Percentiles rank a stretch among this genome's conserved stretches.
phyloP scores from a whole-genome alignment of 2,797 vertebrate genomes.

The Lophotriccus pileatus region DNA sequence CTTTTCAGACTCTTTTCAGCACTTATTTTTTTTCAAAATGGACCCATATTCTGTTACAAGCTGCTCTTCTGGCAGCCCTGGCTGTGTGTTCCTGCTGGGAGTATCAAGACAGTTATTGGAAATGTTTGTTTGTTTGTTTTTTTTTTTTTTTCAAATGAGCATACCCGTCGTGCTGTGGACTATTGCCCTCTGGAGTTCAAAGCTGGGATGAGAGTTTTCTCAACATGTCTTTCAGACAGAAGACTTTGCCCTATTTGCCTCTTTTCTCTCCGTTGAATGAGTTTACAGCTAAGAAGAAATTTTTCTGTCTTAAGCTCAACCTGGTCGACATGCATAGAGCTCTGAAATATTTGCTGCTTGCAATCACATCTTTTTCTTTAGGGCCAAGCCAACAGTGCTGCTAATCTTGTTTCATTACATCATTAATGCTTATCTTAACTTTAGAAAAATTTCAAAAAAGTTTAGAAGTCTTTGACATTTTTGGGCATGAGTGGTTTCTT shows the following conservation, averaged over 20 bases:
- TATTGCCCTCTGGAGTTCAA: slow-evolving; percentile 64
- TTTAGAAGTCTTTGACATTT: slow-evolving; percentile 53
- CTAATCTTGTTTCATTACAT: slow-evolving; percentile 65
- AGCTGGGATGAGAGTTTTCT: background rate
- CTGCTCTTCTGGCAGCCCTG: background rate
- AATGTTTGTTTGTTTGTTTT: rapidly evolving
- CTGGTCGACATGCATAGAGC: background rate
- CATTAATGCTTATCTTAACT: slow-evolving; percentile 61
- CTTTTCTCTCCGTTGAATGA: background rate
- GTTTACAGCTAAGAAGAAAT: background rate
- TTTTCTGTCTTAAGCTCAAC: background rate
- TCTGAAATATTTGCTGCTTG: slow-evolving; percentile 18
- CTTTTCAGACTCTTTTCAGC: background rate
- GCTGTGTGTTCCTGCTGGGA: background rate
- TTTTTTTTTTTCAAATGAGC: background rate
- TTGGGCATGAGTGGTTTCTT: slow-evolving; percentile 21
- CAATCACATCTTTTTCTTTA: background rate
- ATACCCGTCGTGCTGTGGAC: background rate
- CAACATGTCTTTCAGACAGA: background rate
- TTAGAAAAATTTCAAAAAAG: slow-evolving; percentile 59
- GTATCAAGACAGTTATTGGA: background rate
- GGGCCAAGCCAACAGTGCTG: slow-evolving; percentile 22
- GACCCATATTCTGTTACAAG: background rate
- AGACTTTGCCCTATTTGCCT: background rate
- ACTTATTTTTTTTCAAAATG: background rate